phyloP scores from a whole-genome alignment of 2,113 vertebrate genomes.

The Plecotus auritus region DNA sequence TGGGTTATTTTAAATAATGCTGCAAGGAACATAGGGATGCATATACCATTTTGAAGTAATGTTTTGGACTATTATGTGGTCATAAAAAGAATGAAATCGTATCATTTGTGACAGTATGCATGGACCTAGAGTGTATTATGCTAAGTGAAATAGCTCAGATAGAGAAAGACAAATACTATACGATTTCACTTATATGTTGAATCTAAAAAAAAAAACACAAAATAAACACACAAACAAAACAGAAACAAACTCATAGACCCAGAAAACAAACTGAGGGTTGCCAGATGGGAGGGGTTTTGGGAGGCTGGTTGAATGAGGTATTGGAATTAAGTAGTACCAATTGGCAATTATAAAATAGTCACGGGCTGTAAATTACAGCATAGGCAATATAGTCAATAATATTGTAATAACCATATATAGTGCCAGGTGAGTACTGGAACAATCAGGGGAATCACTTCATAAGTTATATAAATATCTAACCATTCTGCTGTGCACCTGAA shows the following conservation, averaged over 20 bases:
- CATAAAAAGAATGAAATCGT: background rate
- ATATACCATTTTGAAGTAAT: background rate
- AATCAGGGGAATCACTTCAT: background rate
- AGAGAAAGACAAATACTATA: background rate
- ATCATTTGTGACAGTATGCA: background rate
- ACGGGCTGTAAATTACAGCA: background rate
- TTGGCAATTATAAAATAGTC: background rate
- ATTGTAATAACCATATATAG: background rate
- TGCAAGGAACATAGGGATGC: background rate
- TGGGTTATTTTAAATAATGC: background rate
- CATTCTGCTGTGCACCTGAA: background rate
- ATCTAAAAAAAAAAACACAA: background rate
- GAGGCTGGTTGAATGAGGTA: background rate
- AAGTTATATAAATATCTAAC: background rate
- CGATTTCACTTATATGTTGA: background rate
- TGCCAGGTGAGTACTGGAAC: background rate
- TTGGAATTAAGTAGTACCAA: background rate
- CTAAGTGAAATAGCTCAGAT: background rate
- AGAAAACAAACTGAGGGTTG: background rate
- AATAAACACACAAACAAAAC: background rate
- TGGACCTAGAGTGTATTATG: background rate
- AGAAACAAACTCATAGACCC: background rate
- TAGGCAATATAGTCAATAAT: background rate
- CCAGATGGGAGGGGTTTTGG: background rate
- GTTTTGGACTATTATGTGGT: background rate